These are phyloP conservation scores for Pygoscelis antarcticus DNA, from an alignment of 2,113 vertebrate species.

Conservation along the genomic window DNA sequence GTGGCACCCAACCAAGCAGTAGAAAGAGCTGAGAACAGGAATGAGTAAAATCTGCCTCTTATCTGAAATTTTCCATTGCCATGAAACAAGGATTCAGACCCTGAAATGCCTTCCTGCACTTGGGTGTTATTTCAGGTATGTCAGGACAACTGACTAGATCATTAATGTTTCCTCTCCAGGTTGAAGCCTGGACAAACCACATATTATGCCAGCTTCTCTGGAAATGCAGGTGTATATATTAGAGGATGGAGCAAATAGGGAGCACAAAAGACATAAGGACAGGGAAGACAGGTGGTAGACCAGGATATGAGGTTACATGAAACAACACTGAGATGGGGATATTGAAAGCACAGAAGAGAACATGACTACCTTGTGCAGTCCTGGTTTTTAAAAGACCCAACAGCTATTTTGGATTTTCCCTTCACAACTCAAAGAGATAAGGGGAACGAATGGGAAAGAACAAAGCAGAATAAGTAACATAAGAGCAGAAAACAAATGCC, in stretches of 20 bases:
- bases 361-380: neutral
- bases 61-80: neutral
- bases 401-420: neutral
- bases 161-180: neutral
- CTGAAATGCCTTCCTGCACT: neutral
- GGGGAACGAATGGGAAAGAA: neutral
- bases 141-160: neutral
- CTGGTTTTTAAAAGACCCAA: neutral
- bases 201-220: neutral
- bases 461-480: neutral
- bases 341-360: neutral
- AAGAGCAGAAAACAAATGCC: neutral
- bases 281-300: neutral
- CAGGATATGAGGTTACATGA: neutral
- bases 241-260: neutral
- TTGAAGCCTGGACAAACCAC: neutral
- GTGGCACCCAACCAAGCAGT: neutral
- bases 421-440: neutral
- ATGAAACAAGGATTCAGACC: neutral
- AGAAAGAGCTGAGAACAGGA: neutral
- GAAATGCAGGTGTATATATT: fast-evolving
- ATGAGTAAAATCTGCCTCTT: neutral
- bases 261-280: neutral
- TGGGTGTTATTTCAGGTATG: neutral
- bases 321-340: neutral